Evolutionary conservation across 2,888 invertebrate species (phyloP).

Genomic region (Protophormia terraenovae): DNA sequence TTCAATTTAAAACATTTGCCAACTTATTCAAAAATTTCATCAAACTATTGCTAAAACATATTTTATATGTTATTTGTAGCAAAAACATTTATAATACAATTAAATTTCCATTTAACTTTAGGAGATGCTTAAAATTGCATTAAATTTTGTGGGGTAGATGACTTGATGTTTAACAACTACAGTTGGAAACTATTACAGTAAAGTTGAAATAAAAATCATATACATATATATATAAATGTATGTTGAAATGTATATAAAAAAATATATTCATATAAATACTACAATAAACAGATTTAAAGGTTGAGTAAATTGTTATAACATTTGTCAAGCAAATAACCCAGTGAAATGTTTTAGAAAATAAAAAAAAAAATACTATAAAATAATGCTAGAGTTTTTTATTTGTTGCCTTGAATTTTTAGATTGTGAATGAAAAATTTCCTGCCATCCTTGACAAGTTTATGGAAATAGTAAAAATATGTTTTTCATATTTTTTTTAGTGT

Average conservation of each 20-base stretch:
- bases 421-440: neutral
- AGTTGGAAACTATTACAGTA: neutral
- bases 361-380: no score
- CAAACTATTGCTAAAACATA: neutral
- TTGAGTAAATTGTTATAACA: neutral
- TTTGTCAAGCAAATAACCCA: neutral
- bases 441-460: constrained; percentile 15
- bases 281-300: neutral
- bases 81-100: constrained; percentile 34
- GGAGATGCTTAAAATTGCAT: constrained; percentile 35
- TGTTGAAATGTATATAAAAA: neutral
- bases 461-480: neutral
- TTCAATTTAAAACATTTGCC: no score
- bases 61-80: neutral
- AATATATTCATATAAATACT: neutral
- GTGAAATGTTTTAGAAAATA: neutral
- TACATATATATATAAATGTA: neutral
- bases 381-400: no score
- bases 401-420: neutral
- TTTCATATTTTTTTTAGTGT: neutral
- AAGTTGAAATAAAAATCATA: neutral
- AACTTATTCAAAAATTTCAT: neutral
- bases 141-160: neutral
- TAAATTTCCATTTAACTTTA: constrained; percentile 47
- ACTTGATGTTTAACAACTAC: neutral